A percentile compares a stretch with the other conserved stretches of the same genome.
Conservation (phyloP, 1,140 invertebrate species). For the Leptinotarsa texana region DNA sequence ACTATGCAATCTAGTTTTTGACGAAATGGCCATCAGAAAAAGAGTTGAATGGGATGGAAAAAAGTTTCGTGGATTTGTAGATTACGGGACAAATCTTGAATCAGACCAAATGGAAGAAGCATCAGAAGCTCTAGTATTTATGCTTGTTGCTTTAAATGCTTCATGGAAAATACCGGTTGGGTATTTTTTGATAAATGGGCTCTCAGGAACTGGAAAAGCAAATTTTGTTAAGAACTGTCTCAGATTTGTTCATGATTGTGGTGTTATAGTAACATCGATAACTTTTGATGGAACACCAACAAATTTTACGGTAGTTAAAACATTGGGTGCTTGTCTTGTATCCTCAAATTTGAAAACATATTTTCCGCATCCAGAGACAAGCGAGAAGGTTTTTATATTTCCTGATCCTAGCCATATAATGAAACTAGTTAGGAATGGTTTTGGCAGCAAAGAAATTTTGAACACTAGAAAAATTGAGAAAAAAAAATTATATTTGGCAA, state of each 20-base stretch:
- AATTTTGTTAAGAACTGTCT: slow-evolving; percentile 24
- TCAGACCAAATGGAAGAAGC: slow-evolving; percentile 44
- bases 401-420: slow-evolving; percentile 27
- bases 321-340: slow-evolving; percentile 28
- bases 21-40: slow-evolving; percentile 46
- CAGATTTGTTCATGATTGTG: slow-evolving; percentile 22
- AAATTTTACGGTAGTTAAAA: slow-evolving; percentile 16
- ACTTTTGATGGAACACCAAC: slow-evolving; percentile 30
- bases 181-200: slow-evolving; percentile 45
- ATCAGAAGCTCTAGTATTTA: slow-evolving; percentile 52
- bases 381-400: slow-evolving; percentile 5
- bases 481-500: background rate
- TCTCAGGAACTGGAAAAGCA: slow-evolving; percentile 30
- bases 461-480: background rate
- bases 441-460: slow-evolving; percentile 12
- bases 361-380: slow-evolving; percentile 18
- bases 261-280: slow-evolving; percentile 27
- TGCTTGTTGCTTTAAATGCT: slow-evolving; percentile 48
- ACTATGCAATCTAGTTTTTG: background rate
- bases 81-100: slow-evolving; percentile 42
- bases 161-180: slow-evolving; percentile 48
- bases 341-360: slow-evolving; percentile 19
- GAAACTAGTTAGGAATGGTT: slow-evolving; percentile 30
- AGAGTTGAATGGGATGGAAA: slow-evolving; percentile 46
- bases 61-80: slow-evolving; percentile 44